Conservation (phyloP, 2,888 invertebrate genomes). For the Resseliella maxima region DNA sequence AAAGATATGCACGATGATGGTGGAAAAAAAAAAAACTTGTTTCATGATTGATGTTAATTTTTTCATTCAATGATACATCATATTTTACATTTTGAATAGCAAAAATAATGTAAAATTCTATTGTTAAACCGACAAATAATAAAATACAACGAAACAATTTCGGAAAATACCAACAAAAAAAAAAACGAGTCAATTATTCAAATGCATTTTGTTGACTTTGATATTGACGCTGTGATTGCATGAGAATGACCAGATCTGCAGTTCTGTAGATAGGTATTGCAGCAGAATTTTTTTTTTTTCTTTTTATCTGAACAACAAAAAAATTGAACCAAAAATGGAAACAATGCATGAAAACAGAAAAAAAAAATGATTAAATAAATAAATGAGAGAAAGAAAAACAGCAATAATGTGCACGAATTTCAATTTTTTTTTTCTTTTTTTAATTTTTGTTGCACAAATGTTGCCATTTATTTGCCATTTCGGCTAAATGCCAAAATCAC, state of each 20-base stretch:
- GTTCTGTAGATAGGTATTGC: too few species aligned
- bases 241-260: too few species aligned
- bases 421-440: too few species aligned
- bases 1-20: neutral
- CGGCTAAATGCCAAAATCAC: neutral
- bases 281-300: too few species aligned
- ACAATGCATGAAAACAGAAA: too few species aligned
- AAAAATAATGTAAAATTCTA: neutral
- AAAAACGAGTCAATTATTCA: neutral
- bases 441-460: neutral
- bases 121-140: neutral
- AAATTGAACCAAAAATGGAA: too few species aligned
- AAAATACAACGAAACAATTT: neutral
- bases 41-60: neutral
- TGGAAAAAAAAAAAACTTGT: neutral
- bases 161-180: neutral
- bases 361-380: too few species aligned
- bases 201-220: neutral
- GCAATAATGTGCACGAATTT: too few species aligned
- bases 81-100: neutral
- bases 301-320: too few species aligned
- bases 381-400: neutral
- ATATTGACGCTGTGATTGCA: too few species aligned
- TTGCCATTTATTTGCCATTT: neutral
- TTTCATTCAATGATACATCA: neutral